Evolutionary conservation across 2,888 invertebrate genomes (phyloP).

Genomic region (Drosophila koepferae): DNA sequence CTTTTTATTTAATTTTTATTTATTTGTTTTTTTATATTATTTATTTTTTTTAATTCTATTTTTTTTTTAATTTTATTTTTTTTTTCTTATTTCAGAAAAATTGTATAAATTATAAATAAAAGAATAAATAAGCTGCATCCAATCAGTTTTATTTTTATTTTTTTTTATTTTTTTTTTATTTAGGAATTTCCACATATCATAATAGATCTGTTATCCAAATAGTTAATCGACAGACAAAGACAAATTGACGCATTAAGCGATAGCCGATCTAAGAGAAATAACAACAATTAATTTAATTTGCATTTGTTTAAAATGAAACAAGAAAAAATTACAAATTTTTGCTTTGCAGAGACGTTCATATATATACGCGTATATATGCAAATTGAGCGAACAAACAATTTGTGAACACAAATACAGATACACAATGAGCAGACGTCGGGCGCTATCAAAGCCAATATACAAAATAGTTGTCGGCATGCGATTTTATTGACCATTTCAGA

Average conservation of each 20-base stretch:
- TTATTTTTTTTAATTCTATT: too few species aligned
- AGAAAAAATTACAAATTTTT: slow-evolving; percentile 38
- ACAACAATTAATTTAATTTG: slow-evolving; percentile 75
- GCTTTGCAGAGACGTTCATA: slow-evolving; percentile 34
- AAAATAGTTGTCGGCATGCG: slow-evolving; percentile 77
- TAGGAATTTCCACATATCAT: slow-evolving; percentile 45
- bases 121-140: background rate
- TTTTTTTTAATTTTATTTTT: too few species aligned
- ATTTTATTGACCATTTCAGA: slow-evolving; percentile 80
- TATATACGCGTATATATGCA: slow-evolving; percentile 53
- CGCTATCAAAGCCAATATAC: slow-evolving; percentile 60
- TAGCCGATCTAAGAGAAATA: slow-evolving; percentile 68
- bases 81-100: background rate
- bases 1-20: too few species aligned
- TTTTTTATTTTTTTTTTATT: background rate
- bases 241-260: slow-evolving; percentile 73
- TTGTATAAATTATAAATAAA: background rate
- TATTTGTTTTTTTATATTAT: too few species aligned
- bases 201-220: slow-evolving; percentile 47
- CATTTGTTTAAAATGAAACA: slow-evolving; percentile 64
- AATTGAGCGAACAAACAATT: slow-evolving; percentile 57
- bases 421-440: slow-evolving; percentile 40
- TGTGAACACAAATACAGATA: slow-evolving; percentile 25
- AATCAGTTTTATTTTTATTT: background rate
- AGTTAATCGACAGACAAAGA: slow-evolving; percentile 60